A percentile compares a stretch with the other conserved stretches of the same genome.
phyloP scores from a whole-genome alignment of 2,888 invertebrate species.

The Cyrtodaria siliqua region DNA sequence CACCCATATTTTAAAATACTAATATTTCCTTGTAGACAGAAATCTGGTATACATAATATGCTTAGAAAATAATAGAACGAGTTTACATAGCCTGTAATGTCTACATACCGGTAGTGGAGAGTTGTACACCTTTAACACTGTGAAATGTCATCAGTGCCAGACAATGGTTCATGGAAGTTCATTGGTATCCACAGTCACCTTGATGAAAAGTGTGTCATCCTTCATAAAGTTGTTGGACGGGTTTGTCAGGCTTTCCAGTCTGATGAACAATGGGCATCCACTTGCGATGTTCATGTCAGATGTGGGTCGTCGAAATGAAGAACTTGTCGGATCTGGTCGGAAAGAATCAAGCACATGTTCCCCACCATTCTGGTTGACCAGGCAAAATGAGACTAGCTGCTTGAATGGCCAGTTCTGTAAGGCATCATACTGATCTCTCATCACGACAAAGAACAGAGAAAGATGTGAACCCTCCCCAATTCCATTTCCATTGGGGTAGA shows the following conservation, averaged over 20 bases:
- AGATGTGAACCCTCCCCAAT: constrained; percentile 83
- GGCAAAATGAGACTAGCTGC: constrained; percentile 82
- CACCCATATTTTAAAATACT: too few species aligned
- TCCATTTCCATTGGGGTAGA: constrained; percentile 85
- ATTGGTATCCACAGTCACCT: constrained; percentile 43
- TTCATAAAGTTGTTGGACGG: constrained; percentile 45
- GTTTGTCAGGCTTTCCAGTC: constrained; percentile 66
- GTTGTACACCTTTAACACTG: too few species aligned
- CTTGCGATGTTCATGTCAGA: constrained; percentile 85
- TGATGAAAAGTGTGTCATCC: constrained; percentile 57
- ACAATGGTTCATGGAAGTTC: constrained; percentile 42
- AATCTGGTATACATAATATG: too few species aligned
- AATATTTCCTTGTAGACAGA: too few species aligned
- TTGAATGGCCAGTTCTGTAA: constrained; percentile 83
- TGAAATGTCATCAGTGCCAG: constrained; percentile 17
- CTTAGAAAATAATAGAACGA: too few species aligned
- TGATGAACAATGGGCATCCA: constrained; percentile 84
- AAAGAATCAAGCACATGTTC: constrained; percentile 85
- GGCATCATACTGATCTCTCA: constrained; percentile 82
- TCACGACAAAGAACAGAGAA: constrained; percentile 84
- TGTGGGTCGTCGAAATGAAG: constrained; percentile 83
- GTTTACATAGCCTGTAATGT: too few species aligned
- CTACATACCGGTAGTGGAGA: too few species aligned
- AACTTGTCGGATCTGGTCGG: constrained; percentile 83
- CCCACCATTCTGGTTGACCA: constrained; percentile 82